Base-by-base conservation (phyloP, 2,888 invertebrate genomes). In the Chrysolina americana region DNA sequence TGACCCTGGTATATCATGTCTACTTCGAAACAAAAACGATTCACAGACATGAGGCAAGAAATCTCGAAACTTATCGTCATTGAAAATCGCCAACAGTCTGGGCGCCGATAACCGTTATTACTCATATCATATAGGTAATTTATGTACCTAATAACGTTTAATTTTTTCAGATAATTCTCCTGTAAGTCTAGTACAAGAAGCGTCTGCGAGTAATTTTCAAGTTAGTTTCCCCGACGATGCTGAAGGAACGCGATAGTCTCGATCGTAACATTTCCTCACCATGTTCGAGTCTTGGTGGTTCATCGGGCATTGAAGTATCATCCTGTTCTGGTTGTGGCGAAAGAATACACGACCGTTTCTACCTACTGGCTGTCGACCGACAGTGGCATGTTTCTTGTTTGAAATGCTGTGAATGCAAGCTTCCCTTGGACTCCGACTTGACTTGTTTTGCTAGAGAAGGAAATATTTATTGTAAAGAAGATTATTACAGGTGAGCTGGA, bases 381-480 rank as follows among this genome's bases (percentile, higher is more conserved):
- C 95, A 95, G 86, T 97, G 97, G 97, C 97, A 97, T 87, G 94
- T 94, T 66, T 90, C 92, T 73, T 97, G 97, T 85, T 91, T 97
- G 73, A 90, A 92, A 80, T 97, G 97, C 89, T 94, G 93, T 87
- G 94, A 95, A 86, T 97, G 97, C 86, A 93, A 94, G 73, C 89
- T 95, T 79, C 94, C 95, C 9, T 90, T 98, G 78, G 96, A 96
- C 87, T 92, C 95, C 9, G 95, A 97, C 86, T 90, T 95, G 78
- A 96, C 96, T 81, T 97, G 97, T 89, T 98, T 96, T 88, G 94
- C 95, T 11, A 90, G 96, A 79, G 96, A 96, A 83, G 96, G 96
- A 70, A 94, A 94, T 87, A 96, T 97, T 83, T 97, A 96, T 89
- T 98, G 97, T 91, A 96, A 96, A 87, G 96, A 96, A 84, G 97